A percentile compares a stretch with the other conserved stretches of the same genome.
These are phyloP conservation scores for Drosophila hydei DNA, from an alignment of 1,140 invertebrate genomes.

Conservation along the genomic window DNA sequence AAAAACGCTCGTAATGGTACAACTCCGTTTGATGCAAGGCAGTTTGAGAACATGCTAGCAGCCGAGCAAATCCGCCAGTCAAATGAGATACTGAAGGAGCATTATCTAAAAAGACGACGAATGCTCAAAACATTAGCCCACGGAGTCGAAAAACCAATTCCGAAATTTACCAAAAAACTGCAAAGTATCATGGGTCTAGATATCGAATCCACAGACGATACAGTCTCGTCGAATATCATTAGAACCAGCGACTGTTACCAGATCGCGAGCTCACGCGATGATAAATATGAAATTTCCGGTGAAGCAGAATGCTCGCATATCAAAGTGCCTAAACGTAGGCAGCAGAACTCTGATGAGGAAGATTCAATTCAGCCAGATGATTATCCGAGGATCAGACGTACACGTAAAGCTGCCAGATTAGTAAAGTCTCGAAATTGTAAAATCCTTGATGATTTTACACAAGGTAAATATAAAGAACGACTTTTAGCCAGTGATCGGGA, in stretches of 20 bases:
- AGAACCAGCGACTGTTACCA: too few relatives aligned
- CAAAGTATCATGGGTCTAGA: conserved; percentile 5
- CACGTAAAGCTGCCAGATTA: not conserved
- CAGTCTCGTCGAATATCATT: too few relatives aligned
- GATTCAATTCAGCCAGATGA: not conserved
- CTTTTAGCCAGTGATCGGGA: not conserved
- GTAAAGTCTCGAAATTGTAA: not conserved
- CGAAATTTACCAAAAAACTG: conserved; percentile 10
- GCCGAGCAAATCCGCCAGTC: conserved; percentile 12
- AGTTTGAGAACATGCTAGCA: conserved; percentile 12
- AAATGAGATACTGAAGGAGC: conserved; percentile 31
- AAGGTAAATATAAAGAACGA: not conserved
- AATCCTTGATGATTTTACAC: not conserved
- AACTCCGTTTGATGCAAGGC: not conserved
- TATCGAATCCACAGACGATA: not conserved
- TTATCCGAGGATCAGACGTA: not conserved
- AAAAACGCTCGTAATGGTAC: not conserved
- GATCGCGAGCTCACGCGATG: too few relatives aligned
- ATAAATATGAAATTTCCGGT: too few relatives aligned
- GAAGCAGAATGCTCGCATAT: too few relatives aligned
- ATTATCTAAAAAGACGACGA: conserved; percentile 17
- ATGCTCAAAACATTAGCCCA: not conserved
- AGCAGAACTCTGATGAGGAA: not conserved
- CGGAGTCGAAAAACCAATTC: not conserved
- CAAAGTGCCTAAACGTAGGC: not conserved